These are phyloP conservation scores for Nephrotoma flavescens DNA, from an alignment of 2,888 invertebrate species.

Conservation along the genomic window DNA sequence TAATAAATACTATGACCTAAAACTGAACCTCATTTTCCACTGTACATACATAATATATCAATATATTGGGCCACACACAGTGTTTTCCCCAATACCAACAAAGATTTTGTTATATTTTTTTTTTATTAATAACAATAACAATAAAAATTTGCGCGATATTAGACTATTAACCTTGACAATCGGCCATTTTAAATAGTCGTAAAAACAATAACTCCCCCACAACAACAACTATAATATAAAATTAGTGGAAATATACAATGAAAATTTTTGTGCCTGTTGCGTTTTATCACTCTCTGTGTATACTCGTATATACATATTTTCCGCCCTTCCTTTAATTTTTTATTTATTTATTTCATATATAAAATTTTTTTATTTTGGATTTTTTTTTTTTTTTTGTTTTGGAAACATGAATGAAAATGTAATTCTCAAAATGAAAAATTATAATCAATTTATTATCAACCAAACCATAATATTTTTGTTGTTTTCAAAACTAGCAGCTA, in stretches of 20 bases:
- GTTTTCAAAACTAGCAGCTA: neutral
- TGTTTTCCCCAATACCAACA: neutral
- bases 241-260: neutral
- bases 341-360: neutral
- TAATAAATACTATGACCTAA: neutral
- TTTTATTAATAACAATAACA: neutral
- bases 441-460: neutral
- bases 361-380: neutral
- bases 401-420: constrained; percentile 3
- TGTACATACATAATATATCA: neutral
- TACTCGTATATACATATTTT: neutral
- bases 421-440: neutral
- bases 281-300: neutral
- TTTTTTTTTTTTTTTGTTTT: neutral
- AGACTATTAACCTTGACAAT: constrained; percentile 35
- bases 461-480: neutral
- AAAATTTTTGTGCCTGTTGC: constrained; percentile 5
- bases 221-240: neutral
- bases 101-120: neutral
- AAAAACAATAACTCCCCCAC: constrained; percentile 14
- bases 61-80: neutral
- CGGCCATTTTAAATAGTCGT: constrained; percentile 15
- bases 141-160: constrained; percentile 4
- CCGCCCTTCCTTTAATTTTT: neutral
- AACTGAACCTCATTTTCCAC: neutral